Evolutionary conservation across 2,888 invertebrate species (phyloP).

Genomic region (Sepiola atlantica): DNA sequence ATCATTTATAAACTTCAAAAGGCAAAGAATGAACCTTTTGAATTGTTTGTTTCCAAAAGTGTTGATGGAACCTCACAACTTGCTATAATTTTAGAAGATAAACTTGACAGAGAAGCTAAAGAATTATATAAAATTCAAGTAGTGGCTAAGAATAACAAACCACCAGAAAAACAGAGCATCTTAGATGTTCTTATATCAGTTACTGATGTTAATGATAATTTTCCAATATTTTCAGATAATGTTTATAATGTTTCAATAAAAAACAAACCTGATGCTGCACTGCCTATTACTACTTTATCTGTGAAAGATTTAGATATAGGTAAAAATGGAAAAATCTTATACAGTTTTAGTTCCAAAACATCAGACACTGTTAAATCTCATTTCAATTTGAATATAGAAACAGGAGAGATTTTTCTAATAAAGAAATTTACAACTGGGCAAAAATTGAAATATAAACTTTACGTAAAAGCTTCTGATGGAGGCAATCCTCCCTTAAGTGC

Average conservation of each 20-base stretch:
- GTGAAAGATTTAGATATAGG: not conserved
- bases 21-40: not conserved
- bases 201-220: not conserved
- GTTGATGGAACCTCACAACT: not conserved
- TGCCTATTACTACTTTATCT: not conserved
- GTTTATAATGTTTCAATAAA: not conserved
- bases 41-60: not conserved
- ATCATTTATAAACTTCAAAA: not conserved
- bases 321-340: not conserved
- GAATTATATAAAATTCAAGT: not conserved
- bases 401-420: not conserved
- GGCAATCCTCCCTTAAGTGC: not conserved
- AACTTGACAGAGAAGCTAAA: not conserved
- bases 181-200: not conserved
- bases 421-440: not conserved
- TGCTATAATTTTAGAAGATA: not conserved
- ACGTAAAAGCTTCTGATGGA: constrained; percentile 18
- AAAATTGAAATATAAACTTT: not conserved
- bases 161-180: not conserved
- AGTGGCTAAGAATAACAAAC: not conserved
- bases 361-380: not conserved
- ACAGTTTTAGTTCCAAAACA: not conserved
- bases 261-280: not conserved
- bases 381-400: not conserved
- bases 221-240: not conserved